These are phyloP conservation scores for Dromaius novaehollandiae DNA, from an alignment of 2,113 vertebrate genomes.

Conservation along the genomic window DNA sequence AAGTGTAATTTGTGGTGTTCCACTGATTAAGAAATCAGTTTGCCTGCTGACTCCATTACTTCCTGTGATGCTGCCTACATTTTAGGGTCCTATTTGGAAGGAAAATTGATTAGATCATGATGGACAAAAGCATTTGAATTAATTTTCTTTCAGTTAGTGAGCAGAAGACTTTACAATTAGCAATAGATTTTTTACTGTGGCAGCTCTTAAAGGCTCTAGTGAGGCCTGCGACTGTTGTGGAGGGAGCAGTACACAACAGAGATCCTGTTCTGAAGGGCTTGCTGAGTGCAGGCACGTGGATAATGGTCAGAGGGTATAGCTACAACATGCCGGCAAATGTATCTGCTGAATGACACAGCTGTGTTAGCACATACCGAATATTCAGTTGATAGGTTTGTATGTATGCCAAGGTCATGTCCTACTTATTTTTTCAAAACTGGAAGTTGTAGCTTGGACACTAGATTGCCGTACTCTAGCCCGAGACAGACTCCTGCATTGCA, in stretches of 20 bases:
- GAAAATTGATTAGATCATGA: background rate
- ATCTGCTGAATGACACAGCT: background rate
- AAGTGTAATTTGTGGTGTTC: background rate
- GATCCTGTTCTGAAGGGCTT: background rate
- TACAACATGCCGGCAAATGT: background rate
- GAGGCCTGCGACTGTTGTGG: background rate
- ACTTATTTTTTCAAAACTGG: background rate
- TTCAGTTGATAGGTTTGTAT: background rate
- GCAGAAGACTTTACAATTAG: background rate
- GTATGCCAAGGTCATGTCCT: background rate
- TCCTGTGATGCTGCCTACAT: background rate
- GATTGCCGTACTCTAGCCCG: background rate
- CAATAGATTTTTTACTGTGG: background rate
- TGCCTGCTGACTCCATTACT: background rate
- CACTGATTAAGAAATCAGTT: background rate
- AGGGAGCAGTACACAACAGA: background rate
- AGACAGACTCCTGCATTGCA: rapidly evolving
- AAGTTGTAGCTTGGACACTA: background rate
- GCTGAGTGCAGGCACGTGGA: background rate
- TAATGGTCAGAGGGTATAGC: background rate
- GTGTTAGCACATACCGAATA: background rate
- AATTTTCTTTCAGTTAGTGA: background rate
- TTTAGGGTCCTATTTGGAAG: background rate
- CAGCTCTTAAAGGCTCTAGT: background rate
- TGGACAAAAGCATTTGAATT: background rate